Evolutionary conservation across 35 echinoderm and acorn worm genomes (phyloP).

Genomic region (Patiria miniata): DNA sequence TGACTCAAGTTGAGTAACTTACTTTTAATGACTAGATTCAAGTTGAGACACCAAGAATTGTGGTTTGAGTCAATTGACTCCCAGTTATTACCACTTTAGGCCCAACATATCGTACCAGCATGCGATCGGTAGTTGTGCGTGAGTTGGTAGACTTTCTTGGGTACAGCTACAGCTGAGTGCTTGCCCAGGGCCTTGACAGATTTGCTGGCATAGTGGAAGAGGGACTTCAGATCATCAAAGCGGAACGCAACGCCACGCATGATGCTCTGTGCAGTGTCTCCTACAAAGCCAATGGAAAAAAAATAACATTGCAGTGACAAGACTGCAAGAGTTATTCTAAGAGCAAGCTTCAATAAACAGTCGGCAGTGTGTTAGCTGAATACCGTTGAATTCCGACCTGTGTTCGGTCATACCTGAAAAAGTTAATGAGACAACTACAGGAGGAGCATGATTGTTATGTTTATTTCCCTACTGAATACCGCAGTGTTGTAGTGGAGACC

Average conservation of each 20-base stretch:
- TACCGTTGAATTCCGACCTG: too few species aligned
- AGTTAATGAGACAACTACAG: too few species aligned
- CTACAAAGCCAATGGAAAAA: conserved; percentile 17
- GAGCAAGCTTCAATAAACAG: not conserved
- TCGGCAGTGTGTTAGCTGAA: not conserved
- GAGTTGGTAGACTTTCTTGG: conserved; percentile 63
- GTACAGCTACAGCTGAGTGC: conserved; percentile 35
- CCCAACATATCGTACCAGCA: conserved; percentile 52
- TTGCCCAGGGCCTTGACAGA: conserved; percentile 61
- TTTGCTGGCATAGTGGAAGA: conserved; percentile 70
- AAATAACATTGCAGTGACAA: not conserved
- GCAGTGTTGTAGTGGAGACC: too few species aligned
- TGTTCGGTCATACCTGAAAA: too few species aligned
- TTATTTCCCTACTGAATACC: too few species aligned
- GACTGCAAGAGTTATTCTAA: not conserved
- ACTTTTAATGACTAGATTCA: too few species aligned
- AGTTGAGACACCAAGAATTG: too few species aligned
- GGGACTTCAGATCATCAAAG: conserved; percentile 62
- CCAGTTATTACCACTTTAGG: too few species aligned
- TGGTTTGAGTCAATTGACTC: too few species aligned
- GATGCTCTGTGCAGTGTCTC: conserved; percentile 72
- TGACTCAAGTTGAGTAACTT: too few species aligned
- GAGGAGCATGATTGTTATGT: too few species aligned
- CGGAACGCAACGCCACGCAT: conserved; percentile 68
- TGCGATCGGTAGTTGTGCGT: conserved; percentile 72